Percentiles rank a stretch among this genome's conserved stretches.
These are phyloP conservation scores for Aspidapion aeneum DNA, from an alignment of 2,888 invertebrate genomes.

Conservation along the genomic window DNA sequence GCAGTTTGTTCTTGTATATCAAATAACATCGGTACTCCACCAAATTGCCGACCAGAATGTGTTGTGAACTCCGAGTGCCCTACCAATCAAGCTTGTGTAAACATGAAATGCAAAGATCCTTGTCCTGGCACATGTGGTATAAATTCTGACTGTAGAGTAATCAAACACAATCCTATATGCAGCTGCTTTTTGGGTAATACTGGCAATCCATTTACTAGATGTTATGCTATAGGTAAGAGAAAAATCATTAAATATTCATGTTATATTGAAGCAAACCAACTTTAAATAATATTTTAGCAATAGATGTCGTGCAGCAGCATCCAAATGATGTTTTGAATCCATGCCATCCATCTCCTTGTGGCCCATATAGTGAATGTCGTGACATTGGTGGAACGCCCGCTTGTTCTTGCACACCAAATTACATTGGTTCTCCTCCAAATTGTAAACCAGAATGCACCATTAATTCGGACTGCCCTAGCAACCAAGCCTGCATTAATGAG, in stretches of 20 bases:
- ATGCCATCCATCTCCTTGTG: constrained; percentile 74
- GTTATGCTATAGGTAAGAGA: constrained; percentile 38
- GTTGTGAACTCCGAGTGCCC: constrained; percentile 55
- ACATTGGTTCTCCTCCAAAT: constrained; percentile 64
- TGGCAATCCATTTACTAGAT: constrained; percentile 73
- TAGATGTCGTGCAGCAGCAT: background rate
- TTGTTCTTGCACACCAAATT: constrained; percentile 63
- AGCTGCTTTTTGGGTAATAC: constrained; percentile 50
- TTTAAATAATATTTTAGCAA: background rate
- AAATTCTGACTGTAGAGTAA: constrained; percentile 50
- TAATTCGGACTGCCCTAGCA: constrained; percentile 69
- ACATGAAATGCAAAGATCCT: constrained; percentile 46
- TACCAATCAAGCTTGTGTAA: constrained; percentile 44
- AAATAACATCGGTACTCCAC: constrained; percentile 58
- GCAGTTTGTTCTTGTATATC: constrained; percentile 59
- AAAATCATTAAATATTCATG: too few species aligned
- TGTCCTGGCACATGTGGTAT: constrained; percentile 55
- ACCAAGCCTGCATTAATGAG: constrained; percentile 70
- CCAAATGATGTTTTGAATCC: constrained; percentile 50
- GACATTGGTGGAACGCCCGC: constrained; percentile 57
- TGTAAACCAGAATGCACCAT: constrained; percentile 71
- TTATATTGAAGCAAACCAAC: background rate
- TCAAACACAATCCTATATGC: constrained; percentile 73
- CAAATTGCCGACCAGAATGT: constrained; percentile 58
- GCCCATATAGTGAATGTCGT: constrained; percentile 66